Conservation (phyloP, 2,113 vertebrate genomes). For the Campylomormyrus tamandua region DNA sequence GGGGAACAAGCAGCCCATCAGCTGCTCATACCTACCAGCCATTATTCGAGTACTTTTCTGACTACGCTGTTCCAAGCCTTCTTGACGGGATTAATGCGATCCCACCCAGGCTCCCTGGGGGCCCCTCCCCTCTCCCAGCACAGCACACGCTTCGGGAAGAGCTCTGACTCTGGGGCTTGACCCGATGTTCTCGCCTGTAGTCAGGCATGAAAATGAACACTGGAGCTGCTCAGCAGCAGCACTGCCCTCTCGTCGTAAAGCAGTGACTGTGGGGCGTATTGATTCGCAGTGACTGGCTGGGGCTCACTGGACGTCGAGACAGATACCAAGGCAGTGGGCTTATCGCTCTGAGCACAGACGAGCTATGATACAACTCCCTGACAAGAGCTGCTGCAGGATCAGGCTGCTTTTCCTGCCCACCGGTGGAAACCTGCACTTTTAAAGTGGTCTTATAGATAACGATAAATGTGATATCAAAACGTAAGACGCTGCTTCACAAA, state of each 20-base stretch:
- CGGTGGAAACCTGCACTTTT: neutral
- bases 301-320: neutral
- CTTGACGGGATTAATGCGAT: neutral
- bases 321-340: neutral
- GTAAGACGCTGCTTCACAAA: neutral
- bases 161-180: neutral
- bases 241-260: neutral
- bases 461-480: neutral
- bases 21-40: no score
- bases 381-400: neutral
- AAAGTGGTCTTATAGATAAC: neutral
- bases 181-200: neutral
- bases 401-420: neutral
- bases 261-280: neutral
- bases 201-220: neutral
- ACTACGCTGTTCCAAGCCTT: neutral
- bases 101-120: neutral
- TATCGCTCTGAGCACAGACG: neutral
- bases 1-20: neutral
- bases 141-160: neutral
- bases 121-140: neutral
- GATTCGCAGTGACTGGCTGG: neutral
- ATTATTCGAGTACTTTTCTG: neutral
- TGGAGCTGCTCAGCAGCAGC: neutral
- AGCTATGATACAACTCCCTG: neutral